Base-by-base conservation (phyloP, 2,888 invertebrate species). In the Theretra japonica region DNA sequence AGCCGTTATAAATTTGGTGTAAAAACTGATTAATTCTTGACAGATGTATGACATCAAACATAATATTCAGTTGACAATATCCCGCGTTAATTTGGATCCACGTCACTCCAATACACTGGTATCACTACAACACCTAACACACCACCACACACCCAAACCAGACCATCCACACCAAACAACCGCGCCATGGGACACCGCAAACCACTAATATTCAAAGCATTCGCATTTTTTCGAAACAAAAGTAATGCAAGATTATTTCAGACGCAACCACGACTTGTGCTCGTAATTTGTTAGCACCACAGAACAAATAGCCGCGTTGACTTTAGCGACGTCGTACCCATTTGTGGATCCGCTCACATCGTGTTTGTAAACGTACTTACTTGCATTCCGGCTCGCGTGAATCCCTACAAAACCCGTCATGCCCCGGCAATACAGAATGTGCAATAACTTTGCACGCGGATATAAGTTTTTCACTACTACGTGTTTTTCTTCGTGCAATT, bases 341-440 rank as follows among this genome's bases (percentile, higher is more conserved):
- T 84, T 85, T 83, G 82, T 80, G 82, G 81, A 83, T 80, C 80
- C 77, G 76, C 76, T 76, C 77, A 74, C 78, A 79, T 81, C 81
- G 82, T 79, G 78, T 84, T 81, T 82, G 81, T 81, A 80, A 85
- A 83, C 80, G 78, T 82, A 81, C 81, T 83, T 81, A 82, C 80
- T 80, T 79, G 82, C 83, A 83, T 86, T 82, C 80, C 81, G 79
- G 75, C 77, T 78, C 80, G 79, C 77, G 81, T 77, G 81, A 79
- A 80, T 82, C 80, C 77, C 75, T 80, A 77, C 78, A 81, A 82
- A 79, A 77, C 75, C 73, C 74, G 68, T 75, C 75, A 75, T 78
- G 78, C 48, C 65, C 59, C 65, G 15, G 41, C 72, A 75, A 78
- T 74, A 77, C 79, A 73, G 75, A 79, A 79, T 79, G 77, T 75